These are phyloP conservation scores for Spinibarbus caldwelli DNA, from an alignment of 2,797 vertebrate species.

Conservation along the genomic window DNA sequence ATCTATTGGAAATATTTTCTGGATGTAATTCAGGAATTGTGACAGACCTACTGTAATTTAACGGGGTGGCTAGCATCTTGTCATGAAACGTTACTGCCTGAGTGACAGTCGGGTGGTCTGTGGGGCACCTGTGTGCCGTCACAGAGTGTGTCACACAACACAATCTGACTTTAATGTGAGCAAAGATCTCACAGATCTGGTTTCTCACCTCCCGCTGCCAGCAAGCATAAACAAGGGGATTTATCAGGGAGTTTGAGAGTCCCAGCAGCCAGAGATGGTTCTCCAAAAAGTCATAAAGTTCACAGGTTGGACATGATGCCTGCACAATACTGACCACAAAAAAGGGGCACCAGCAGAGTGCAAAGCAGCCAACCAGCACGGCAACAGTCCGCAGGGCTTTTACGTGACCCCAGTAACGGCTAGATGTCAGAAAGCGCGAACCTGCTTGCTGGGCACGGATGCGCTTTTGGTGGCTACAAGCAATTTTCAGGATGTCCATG, in stretches of 20 bases:
- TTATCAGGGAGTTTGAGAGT: slow-evolving; percentile 87
- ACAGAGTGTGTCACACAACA: slow-evolving; percentile 40
- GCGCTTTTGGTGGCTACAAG: slow-evolving; percentile 82
- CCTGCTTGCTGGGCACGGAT: slow-evolving; percentile 75
- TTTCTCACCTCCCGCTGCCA: slow-evolving; percentile 87
- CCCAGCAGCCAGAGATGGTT: slow-evolving; percentile 87
- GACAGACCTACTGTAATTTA: neutral
- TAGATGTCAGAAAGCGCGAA: slow-evolving; percentile 45
- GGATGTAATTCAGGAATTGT: slow-evolving; percentile 27
- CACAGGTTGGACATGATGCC: slow-evolving; percentile 77
- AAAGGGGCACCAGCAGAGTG: slow-evolving; percentile 89
- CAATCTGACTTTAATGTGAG: slow-evolving; percentile 63
- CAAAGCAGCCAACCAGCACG: slow-evolving; percentile 85
- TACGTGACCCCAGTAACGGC: slow-evolving; percentile 74
- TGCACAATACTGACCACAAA: slow-evolving; percentile 83
- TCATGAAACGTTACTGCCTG: slow-evolving; percentile 29
- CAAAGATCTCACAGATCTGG: slow-evolving; percentile 79
- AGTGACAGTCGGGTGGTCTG: slow-evolving; percentile 7
- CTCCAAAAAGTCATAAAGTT: slow-evolving; percentile 79
- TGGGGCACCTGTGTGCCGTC: slow-evolving; percentile 10
- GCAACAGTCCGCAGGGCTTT: slow-evolving; percentile 87
- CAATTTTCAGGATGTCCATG: slow-evolving; percentile 90
- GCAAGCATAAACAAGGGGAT: slow-evolving; percentile 89
- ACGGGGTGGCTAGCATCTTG: neutral
- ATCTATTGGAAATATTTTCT: slow-evolving; percentile 19